Base-by-base conservation (phyloP, 92 coral and sea anemone genomes). In the Siderastrea radians region DNA sequence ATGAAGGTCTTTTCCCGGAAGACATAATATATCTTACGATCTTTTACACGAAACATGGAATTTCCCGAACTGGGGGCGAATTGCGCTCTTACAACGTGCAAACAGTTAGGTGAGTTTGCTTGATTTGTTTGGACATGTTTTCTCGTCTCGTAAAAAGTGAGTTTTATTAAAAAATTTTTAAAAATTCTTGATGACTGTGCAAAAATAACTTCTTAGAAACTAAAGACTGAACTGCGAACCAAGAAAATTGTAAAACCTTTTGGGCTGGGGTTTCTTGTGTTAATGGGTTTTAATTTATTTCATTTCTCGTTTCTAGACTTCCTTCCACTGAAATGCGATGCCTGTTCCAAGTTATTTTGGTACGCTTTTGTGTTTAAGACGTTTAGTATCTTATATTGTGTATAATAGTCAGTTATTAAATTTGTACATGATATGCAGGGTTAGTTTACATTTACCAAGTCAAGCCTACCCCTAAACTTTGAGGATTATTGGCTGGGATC, bases 261-360 rank as follows among this genome's bases (percentile, higher is more conserved):
- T 43, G n/a, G 66, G 16, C 0, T 53, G 66, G 43, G 4, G 16
- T 3, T 14, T 6, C n/a, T 15, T 14, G 16, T 38, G 10, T 68
- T 47, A 38, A 10, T 38, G 74, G 49, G 17, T 9, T 14, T 5
- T n/a, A 13, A n/a, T 8, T 8, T 43, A 14, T 38, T 7, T 38
- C 10, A 7, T 53, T 55, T 71, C 66, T 87, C 12, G 49, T 68
- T 82, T 79, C 12, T 75, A 96, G 99, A 96, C 83, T 96, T 96
- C 82, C 94, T 96, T 72, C 99, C 99, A 66, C 84, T 96, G 95
- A 95, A 90, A 71, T 96, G 99, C 71, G 99, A 95, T 90, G 98
- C 98, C 64, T 96, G 99, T 70, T 75, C 89, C 55, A 93, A 95
- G 85, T 86, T 94, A 19, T 96, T 91, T 82, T 97, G 99, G 98